A percentile compares a stretch with the other conserved stretches of the same genome.
These are phyloP conservation scores for Cataglyphis livida DNA, from an alignment of 2,888 invertebrate genomes.

Conservation along the genomic window DNA sequence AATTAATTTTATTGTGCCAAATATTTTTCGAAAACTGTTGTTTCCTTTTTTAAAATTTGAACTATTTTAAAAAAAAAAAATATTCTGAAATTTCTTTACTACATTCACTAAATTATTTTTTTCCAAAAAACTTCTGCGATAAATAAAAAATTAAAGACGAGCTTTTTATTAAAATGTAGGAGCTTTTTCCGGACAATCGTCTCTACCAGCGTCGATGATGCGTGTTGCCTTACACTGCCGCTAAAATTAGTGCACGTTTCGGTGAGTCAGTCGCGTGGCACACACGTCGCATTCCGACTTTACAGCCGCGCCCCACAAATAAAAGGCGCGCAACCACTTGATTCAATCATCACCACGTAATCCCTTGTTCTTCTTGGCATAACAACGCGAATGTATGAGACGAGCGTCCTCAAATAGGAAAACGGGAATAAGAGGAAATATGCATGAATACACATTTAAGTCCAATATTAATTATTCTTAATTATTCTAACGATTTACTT, in stretches of 20 bases:
- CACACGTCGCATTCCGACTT: slow-evolving; percentile 76
- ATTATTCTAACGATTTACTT: background rate
- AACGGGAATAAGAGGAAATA: background rate
- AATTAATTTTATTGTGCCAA: background rate
- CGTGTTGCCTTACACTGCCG: slow-evolving; percentile 73
- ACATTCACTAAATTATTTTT: background rate
- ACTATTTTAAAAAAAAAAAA: background rate
- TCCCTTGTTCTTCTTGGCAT: slow-evolving; percentile 69
- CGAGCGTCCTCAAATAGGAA: slow-evolving; percentile 39
- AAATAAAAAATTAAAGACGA: background rate
- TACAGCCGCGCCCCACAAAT: slow-evolving; percentile 75
- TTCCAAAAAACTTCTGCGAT: background rate
- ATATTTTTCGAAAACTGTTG: background rate
- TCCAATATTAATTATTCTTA: background rate
- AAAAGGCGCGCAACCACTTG: slow-evolving; percentile 76
- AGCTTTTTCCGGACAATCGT: slow-evolving; percentile 50
- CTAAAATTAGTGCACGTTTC: slow-evolving; percentile 75
- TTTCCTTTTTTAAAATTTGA: background rate
- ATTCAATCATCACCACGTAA: slow-evolving; percentile 78
- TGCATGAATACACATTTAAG: background rate
- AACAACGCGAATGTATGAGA: slow-evolving; percentile 6
- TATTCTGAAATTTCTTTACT: background rate
- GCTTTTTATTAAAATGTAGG: background rate
- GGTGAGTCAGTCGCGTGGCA: slow-evolving; percentile 77
- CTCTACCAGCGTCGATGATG: slow-evolving; percentile 70